Conservation (phyloP, 2,888 invertebrate genomes). For the Beris chalybata region DNA sequence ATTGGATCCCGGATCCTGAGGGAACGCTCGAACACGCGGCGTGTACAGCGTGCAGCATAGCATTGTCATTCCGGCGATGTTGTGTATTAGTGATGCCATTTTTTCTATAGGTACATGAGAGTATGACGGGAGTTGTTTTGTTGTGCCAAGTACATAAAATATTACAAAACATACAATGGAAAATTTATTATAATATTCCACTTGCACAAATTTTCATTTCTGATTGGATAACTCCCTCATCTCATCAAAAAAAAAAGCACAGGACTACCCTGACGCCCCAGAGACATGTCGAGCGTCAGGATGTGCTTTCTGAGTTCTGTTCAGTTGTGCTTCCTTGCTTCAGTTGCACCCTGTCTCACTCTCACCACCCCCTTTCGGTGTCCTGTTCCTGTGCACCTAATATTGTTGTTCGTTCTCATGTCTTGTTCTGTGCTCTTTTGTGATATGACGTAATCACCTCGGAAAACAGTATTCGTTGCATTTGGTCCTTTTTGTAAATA, state of each 20-base stretch:
- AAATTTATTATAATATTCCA: conserved; percentile 42
- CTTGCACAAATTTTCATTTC: conserved; percentile 41
- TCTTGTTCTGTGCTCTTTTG: conserved; percentile 24
- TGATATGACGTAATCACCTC: conserved; percentile 37
- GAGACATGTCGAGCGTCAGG: neutral
- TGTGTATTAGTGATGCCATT: conserved; percentile 30
- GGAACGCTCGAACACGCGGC: neutral
- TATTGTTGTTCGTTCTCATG: conserved; percentile 6
- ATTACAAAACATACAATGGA: conserved; percentile 39
- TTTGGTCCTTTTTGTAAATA: conserved; percentile 22
- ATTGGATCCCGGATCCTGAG: conserved; percentile 1
- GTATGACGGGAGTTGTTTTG: conserved; percentile 14
- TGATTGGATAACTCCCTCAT: conserved; percentile 41
- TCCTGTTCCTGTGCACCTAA: neutral
- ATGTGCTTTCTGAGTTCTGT: neutral
- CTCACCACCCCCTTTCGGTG: neutral
- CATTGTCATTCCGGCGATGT: conserved; percentile 20
- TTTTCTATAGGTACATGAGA: conserved; percentile 5
- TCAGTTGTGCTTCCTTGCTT: conserved; percentile 7
- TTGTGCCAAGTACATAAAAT: conserved; percentile 22
- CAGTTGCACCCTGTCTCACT: conserved; percentile 10
- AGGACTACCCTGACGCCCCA: neutral
- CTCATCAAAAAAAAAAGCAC: conserved; percentile 29
- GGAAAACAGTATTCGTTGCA: conserved; percentile 33
- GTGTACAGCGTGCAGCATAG: conserved; percentile 7